A percentile compares a stretch with the other conserved stretches of the same genome.
These are phyloP conservation scores for Hycleus phaleratus DNA, from an alignment of 1,140 invertebrate species.

Conservation along the genomic window DNA sequence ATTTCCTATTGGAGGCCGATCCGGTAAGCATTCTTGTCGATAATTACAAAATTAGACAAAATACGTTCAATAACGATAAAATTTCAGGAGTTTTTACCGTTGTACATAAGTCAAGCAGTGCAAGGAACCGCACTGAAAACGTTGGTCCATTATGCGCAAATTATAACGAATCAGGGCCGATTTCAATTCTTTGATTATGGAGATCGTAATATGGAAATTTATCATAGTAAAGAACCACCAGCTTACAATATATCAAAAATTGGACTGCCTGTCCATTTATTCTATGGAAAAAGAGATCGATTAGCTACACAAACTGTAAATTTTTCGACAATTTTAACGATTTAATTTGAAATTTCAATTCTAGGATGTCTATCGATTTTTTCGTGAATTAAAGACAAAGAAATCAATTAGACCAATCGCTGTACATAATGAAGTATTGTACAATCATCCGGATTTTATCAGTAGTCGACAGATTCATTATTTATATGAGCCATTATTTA, in stretches of 20 bases:
- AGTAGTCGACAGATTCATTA: no score
- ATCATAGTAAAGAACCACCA: background rate
- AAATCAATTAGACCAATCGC: background rate
- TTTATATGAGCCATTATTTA: no score
- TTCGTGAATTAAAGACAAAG: background rate
- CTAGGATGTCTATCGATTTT: constrained; percentile 1
- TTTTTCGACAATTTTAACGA: background rate
- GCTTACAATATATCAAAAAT: background rate
- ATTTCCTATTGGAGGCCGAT: background rate
- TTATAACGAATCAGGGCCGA: background rate
- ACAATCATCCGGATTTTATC: no score
- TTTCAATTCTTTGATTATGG: constrained; percentile 4
- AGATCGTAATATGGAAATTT: background rate
- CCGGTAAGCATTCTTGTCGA: no score
- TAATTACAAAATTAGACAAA: no score
- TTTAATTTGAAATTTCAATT: background rate
- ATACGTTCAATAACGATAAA: background rate
- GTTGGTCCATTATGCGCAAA: background rate
- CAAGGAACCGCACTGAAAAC: background rate
- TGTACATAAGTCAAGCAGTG: background rate
- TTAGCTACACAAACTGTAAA: background rate
- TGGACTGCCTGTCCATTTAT: background rate
- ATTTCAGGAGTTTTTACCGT: background rate
- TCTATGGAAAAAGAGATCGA: constrained; percentile 4
- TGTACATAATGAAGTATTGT: no score